A percentile compares a stretch with the other conserved stretches of the same genome.
These are phyloP conservation scores for Antitype chi DNA, from an alignment of 2,888 invertebrate genomes.

Conservation along the genomic window DNA sequence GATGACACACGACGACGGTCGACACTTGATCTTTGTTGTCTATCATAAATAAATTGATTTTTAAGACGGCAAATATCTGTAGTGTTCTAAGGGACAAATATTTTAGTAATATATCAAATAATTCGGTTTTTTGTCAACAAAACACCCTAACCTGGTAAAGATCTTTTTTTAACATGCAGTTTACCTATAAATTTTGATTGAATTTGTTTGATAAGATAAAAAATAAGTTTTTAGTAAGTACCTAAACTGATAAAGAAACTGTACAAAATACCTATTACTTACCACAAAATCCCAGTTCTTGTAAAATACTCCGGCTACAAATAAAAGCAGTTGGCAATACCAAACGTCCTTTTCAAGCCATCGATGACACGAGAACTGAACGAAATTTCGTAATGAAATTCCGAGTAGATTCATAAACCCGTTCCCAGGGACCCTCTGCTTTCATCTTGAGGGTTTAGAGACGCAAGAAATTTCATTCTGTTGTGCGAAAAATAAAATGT, in stretches of 20 bases:
- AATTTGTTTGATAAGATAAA: neutral
- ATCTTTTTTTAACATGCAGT: neutral
- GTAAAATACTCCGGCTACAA: conserved; percentile 42
- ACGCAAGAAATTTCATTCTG: conserved; percentile 54
- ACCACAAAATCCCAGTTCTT: neutral
- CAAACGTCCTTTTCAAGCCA: conserved; percentile 66
- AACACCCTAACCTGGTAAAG: neutral
- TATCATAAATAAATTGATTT: conserved; percentile 21
- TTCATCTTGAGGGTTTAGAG: conserved; percentile 67
- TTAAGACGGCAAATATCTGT: neutral
- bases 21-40: neutral
- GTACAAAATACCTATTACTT: neutral
- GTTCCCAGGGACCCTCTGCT: conserved; percentile 51
- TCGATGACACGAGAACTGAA: conserved; percentile 69
- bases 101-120: neutral
- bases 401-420: conserved; percentile 80
- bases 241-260: neutral
- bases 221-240: neutral
- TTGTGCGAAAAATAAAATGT: conserved; percentile 53
- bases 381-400: conserved; percentile 83
- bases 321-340: conserved; percentile 50
- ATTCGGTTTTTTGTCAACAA: neutral
- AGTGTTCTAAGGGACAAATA: neutral
- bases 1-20: neutral
- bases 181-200: neutral